Conservation (phyloP, 2,113 vertebrate species). For the Passer domesticus region DNA sequence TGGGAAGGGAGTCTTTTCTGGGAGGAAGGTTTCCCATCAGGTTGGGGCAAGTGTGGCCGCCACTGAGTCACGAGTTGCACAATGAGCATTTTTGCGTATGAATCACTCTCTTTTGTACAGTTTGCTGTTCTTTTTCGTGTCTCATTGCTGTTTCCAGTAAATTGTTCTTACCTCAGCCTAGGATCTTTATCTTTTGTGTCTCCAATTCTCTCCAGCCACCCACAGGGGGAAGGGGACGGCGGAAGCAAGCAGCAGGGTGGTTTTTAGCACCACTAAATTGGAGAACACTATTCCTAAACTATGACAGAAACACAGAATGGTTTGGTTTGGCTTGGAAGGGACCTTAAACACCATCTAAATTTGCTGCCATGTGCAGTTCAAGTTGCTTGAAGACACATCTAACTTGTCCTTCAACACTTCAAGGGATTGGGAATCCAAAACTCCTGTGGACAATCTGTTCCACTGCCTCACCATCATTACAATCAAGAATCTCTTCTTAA, state of each 20-base stretch:
- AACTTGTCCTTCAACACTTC: background rate
- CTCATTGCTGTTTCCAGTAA: background rate
- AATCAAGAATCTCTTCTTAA: background rate
- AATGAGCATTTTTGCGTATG: background rate
- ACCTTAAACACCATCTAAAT: background rate
- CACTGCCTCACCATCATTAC: background rate
- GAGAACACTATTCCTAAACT: background rate
- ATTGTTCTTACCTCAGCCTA: background rate
- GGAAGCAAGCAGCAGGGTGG: background rate
- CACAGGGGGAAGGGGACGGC: rapidly evolving
- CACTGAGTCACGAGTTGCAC: rapidly evolving
- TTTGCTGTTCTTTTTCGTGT: background rate
- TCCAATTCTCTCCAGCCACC: background rate
- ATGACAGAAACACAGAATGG: background rate
- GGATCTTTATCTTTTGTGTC: background rate
- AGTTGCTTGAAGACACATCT: background rate
- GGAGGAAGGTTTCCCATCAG: background rate
- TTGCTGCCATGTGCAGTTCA: rapidly evolving
- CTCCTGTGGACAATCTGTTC: background rate
- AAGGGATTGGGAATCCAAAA: background rate
- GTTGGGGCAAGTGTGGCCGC: rapidly evolving
- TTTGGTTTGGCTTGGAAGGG: background rate
- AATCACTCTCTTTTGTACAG: background rate
- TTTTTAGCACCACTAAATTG: background rate
- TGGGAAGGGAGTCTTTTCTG: rapidly evolving